Evolutionary conservation across 35 echinoderm and acorn worm species (phyloP), one percentile per base, ranked within the genome.

Genomic region (Anneissia japonica): DNA sequence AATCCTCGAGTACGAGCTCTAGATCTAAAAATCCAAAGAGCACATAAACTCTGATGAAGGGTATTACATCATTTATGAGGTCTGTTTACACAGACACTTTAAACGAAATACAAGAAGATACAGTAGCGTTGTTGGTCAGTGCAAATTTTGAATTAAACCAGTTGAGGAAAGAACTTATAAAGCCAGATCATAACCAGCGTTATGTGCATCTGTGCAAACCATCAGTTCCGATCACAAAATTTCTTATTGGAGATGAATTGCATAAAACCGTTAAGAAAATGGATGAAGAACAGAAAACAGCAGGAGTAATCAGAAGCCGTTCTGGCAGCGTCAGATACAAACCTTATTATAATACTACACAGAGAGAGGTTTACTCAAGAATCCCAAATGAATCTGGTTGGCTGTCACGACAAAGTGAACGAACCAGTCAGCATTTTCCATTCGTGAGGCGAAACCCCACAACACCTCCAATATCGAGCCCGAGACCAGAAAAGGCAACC

Each of bases 251-350:
- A 0, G 72, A 77, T 77, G 80, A 84, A 4, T 38, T 89, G 1
- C 88, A 51, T 11, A 84, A 89, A 56, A 75, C 79, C 11, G 79
- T 89, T 26, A 83, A 89, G 34, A 81, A 84, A 4, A 6, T 83
- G 26, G 81, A 83, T 2, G 72, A 89, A 32, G 76, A 82, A 31
- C 46, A 89, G 37, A 83, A 89, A 38, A 73, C 86, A 39, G 46
- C 55, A 6, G 64, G 87, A 4, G 39, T 32, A 6, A 73, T 81
- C 33, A 64, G 45, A 51, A 64, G 21, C 19, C 51, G 51, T 1
- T n/a, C n/a, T n/a, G n/a, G n/a, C n/a, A n/a, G n/a, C n/a, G 4
- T 43, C 14, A 4, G 40, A 43, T 43, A 43, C 14, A 43, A 43
- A 14, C 40, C 40, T 4, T 43, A 43, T 43, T 6, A 14, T 43